phyloP scores from a whole-genome alignment of 2,113 vertebrate genomes.

The Opisthocomus hoazin region DNA sequence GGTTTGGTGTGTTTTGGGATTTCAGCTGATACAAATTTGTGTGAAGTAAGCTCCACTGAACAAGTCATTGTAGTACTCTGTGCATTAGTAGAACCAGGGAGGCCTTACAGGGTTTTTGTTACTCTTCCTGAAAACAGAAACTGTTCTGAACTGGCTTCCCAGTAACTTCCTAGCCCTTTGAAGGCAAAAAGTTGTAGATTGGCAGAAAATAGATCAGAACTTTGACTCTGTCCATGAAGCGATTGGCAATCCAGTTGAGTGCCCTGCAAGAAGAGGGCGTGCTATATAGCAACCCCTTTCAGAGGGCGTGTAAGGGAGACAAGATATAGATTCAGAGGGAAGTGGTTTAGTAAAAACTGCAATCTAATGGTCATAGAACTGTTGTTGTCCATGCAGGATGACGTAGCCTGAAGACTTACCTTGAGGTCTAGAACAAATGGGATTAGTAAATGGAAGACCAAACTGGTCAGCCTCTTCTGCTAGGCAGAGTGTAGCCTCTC shows the following conservation, averaged over 20 bases:
- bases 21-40: not conserved
- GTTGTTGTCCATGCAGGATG: not conserved
- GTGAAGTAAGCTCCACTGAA: not conserved
- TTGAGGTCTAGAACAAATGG: not conserved
- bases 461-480: not conserved
- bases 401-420: not conserved
- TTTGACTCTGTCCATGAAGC: not conserved
- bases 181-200: not conserved
- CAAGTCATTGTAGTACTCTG: not conserved
- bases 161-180: not conserved
- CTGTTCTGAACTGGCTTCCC: not conserved
- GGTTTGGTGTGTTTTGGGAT: not conserved
- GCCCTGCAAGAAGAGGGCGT: accelerated
- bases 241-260: accelerated
- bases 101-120: not conserved
- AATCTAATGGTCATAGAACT: not conserved
- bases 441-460: not conserved
- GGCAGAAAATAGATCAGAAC: not conserved
- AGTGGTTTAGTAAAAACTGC: not conserved
- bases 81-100: not conserved
- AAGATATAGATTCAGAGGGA: not conserved
- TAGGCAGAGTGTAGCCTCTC: not conserved
- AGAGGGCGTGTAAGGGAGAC: accelerated
- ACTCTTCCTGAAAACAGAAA: not conserved
- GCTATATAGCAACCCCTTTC: accelerated